phyloP scores from a whole-genome alignment of 1,140 invertebrate genomes.

The Zaprionus nigranus region DNA sequence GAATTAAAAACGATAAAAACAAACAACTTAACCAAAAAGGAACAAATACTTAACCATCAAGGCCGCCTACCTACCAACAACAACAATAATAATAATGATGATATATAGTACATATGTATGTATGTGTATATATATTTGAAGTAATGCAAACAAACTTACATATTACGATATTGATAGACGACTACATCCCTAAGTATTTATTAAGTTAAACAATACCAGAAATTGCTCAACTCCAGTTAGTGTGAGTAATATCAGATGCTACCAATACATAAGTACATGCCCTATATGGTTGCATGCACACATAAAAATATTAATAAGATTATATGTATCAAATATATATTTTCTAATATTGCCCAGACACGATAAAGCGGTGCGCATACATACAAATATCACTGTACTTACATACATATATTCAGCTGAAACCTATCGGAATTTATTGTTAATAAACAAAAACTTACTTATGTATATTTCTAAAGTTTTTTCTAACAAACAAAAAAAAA shows the following conservation, averaged over 20 bases:
- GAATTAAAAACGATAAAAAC: background rate
- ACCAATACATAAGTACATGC: slow-evolving; percentile 14
- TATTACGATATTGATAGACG: slow-evolving; percentile 8
- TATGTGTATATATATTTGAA: slow-evolving; percentile 7
- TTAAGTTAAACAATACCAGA: slow-evolving; percentile 21
- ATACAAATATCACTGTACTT: slow-evolving; percentile 10
- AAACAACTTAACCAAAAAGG: slow-evolving; percentile 14
- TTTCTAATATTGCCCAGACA: slow-evolving; percentile 5
- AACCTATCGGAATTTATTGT: slow-evolving; percentile 8
- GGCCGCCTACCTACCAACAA: slow-evolving; percentile 33
- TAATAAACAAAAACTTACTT: slow-evolving; percentile 9
- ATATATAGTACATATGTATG: slow-evolving; percentile 25
- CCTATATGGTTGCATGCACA: slow-evolving; percentile 8
- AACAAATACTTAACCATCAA: slow-evolving; percentile 29
- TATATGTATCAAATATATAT: background rate
- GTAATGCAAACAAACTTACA: slow-evolving; percentile 5
- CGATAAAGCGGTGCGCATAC: slow-evolving; percentile 1
- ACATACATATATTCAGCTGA: slow-evolving; percentile 27
- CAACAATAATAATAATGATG: slow-evolving; percentile 18
- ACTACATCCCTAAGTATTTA: slow-evolving; percentile 19
- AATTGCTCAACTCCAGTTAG: slow-evolving; percentile 39
- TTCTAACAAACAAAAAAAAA: background rate
- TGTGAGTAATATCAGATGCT: slow-evolving; percentile 22
- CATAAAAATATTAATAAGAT: background rate
- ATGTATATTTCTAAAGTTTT: background rate